Conservation (phyloP, 1,140 invertebrate species). For the Drosophila repleta region DNA sequence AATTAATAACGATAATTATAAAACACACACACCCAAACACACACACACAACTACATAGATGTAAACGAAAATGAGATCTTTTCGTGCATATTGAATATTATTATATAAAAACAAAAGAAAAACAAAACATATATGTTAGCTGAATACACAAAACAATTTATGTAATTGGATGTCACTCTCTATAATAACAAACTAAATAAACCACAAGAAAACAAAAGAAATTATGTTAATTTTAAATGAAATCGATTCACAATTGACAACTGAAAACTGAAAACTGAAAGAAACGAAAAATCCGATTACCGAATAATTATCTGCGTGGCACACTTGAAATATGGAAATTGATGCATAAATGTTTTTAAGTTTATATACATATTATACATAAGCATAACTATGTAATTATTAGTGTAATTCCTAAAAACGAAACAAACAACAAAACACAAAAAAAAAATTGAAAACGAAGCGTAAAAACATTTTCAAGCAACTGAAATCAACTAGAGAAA, state of each 20-base stretch:
- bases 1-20: slow-evolving; percentile 36
- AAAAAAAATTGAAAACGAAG: slow-evolving; percentile 40
- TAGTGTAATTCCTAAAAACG: slow-evolving; percentile 79
- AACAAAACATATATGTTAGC: slow-evolving; percentile 62
- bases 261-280: slow-evolving; percentile 29
- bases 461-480: slow-evolving; percentile 52
- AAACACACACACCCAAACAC: slow-evolving; percentile 37
- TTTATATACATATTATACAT: slow-evolving; percentile 67
- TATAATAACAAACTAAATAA: neutral
- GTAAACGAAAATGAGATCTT: slow-evolving; percentile 55
- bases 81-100: slow-evolving; percentile 75
- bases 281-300: slow-evolving; percentile 32
- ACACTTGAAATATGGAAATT: slow-evolving; percentile 64
- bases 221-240: slow-evolving; percentile 50
- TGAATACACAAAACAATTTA: slow-evolving; percentile 64
- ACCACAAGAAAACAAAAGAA: slow-evolving; percentile 20
- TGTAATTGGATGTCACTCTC: slow-evolving; percentile 56
- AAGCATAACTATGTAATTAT: slow-evolving; percentile 82
- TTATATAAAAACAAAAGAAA: slow-evolving; percentile 29
- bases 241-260: slow-evolving; percentile 41
- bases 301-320: slow-evolving; percentile 47
- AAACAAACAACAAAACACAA: slow-evolving; percentile 35
- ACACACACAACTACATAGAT: slow-evolving; percentile 63
- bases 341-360: slow-evolving; percentile 81
- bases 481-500: slow-evolving; percentile 29